Conservation (phyloP, 53 echinoderm and acorn worm species). For the Arbacia lixula region DNA sequence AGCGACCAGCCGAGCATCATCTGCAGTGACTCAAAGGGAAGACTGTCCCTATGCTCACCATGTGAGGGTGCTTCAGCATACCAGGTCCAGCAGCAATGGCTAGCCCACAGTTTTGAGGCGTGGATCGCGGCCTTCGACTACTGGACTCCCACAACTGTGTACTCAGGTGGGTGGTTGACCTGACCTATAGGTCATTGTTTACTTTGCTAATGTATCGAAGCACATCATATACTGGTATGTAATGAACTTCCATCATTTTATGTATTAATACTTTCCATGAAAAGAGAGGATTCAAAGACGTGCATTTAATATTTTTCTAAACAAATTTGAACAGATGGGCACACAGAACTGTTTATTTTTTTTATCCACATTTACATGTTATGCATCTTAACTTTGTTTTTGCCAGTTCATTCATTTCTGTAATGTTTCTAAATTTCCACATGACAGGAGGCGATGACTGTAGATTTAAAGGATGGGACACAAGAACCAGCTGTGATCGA, state of each 20-base stretch:
- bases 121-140: constrained; percentile 97
- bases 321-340: too few species aligned
- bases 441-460: constrained; percentile 94
- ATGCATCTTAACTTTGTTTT: neutral
- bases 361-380: too few species aligned
- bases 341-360: neutral
- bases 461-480: constrained; percentile 91
- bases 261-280: too few species aligned
- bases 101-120: constrained; percentile 92
- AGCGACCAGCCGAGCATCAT: constrained; percentile 59
- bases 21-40: constrained; percentile 90
- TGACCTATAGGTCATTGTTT: neutral
- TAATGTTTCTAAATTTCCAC: neutral
- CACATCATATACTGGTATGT: neutral
- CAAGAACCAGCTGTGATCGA: constrained; percentile 67
- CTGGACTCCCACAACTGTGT: constrained; percentile 83
- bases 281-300: too few species aligned
- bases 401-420: neutral
- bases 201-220: neutral
- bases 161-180: constrained; percentile 66
- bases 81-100: constrained; percentile 66
- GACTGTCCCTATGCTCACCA: constrained; percentile 66
- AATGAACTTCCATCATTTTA: too few species aligned
- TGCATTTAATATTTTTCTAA: too few species aligned
- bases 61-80: constrained; percentile 43